A percentile compares a stretch with the other conserved stretches of the same genome.
Evolutionary conservation across 2,888 invertebrate genomes (phyloP).

Genomic region (Lutraria lutraria): DNA sequence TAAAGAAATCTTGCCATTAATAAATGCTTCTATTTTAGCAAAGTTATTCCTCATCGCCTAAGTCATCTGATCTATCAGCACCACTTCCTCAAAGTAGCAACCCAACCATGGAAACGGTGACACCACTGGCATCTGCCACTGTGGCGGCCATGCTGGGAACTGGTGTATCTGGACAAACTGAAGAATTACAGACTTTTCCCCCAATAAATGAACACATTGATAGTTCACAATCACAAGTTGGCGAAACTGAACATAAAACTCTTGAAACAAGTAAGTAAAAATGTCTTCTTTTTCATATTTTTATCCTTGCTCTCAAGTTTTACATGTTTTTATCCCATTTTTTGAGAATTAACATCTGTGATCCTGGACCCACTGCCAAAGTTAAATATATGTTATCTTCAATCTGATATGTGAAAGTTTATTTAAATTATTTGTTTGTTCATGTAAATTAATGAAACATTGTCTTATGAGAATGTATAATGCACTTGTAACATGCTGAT

Average conservation of each 20-base stretch:
- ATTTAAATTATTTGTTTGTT: too few species aligned
- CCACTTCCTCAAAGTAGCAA: not conserved
- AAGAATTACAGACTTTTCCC: conserved; percentile 60
- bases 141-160: conserved; percentile 32
- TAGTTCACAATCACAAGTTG: not conserved
- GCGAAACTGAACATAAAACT: conserved; percentile 38
- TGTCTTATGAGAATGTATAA: too few species aligned
- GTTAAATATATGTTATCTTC: too few species aligned
- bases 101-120: conserved; percentile 41
- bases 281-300: not conserved
- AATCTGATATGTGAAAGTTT: too few species aligned
- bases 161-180: conserved; percentile 27
- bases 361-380: too few species aligned
- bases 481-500: too few species aligned
- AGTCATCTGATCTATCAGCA: conserved; percentile 6
- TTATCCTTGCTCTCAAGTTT: too few species aligned
- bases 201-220: not conserved
- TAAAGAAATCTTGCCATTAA: not conserved
- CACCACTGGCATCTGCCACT: conserved; percentile 36
- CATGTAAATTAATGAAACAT: too few species aligned
- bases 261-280: conserved; percentile 33
- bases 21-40: conserved; percentile 13
- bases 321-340: too few species aligned
- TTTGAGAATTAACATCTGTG: too few species aligned
- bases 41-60: conserved; percentile 32